phyloP scores from a whole-genome alignment of 2,797 vertebrate species.

The Cyprinella venusta region DNA sequence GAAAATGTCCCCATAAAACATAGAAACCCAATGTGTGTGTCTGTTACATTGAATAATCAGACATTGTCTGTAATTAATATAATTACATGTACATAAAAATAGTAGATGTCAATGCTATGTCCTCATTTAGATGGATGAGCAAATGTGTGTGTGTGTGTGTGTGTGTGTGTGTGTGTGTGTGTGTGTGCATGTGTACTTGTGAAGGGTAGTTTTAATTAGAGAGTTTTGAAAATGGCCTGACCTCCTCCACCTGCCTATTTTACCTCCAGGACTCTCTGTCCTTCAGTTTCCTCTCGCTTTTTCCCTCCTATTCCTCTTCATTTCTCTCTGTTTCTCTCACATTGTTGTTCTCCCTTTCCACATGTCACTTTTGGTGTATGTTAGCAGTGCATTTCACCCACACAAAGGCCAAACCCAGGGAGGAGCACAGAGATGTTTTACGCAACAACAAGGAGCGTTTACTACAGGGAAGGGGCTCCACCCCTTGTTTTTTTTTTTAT shows the following conservation, averaged over 20 bases:
- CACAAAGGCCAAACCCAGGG: conserved; percentile 6
- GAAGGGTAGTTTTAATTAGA: conserved; percentile 20
- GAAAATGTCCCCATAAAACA: too few species aligned
- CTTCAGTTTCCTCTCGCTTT: not conserved
- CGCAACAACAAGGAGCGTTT: conserved; percentile 19
- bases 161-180: not conserved
- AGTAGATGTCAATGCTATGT: not conserved
- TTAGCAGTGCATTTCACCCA: not conserved
- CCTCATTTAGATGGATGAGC: not conserved
- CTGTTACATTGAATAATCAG: not conserved
- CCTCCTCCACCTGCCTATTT: conserved; percentile 26
- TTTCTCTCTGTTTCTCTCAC: not conserved
- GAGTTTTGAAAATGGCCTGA: not conserved
- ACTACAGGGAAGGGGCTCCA: not conserved
- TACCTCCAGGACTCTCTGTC: conserved; percentile 9
- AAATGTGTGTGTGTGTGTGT: too few species aligned
- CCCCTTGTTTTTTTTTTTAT: not conserved
- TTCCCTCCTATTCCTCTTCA: not conserved
- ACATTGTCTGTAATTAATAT: too few species aligned
- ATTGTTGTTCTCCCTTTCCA: not conserved
- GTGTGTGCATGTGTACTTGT: too few species aligned
- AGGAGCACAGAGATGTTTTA: not conserved
- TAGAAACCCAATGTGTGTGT: not conserved
- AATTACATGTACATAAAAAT: not conserved
- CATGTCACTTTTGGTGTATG: not conserved